Conservation (phyloP, 1,140 invertebrate genomes). For the Portunus trituberculatus region DNA sequence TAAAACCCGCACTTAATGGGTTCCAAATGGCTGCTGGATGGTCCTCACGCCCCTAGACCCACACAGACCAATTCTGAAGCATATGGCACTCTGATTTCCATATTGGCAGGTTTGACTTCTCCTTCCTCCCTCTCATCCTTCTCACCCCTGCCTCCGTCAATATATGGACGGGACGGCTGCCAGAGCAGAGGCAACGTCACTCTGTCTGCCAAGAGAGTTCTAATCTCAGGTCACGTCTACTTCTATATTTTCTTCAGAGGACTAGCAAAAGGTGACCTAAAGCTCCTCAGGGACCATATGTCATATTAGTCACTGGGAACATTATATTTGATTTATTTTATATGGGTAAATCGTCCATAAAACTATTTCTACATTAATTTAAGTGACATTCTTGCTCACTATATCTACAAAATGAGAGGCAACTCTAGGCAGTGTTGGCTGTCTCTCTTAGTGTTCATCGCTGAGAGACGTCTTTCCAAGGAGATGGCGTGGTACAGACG, state of each 20-base stretch:
- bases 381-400: too few relatives aligned
- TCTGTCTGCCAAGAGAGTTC: background rate
- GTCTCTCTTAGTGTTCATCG: too few relatives aligned
- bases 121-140: background rate
- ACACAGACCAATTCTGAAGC: background rate
- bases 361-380: too few relatives aligned
- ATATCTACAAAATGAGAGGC: too few relatives aligned
- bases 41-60: background rate
- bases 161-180: background rate
- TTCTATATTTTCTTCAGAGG: background rate
- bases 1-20: too few relatives aligned
- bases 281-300: too few relatives aligned
- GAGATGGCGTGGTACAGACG: too few relatives aligned
- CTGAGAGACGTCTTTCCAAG: too few relatives aligned
- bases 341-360: too few relatives aligned
- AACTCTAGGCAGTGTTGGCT: too few relatives aligned
- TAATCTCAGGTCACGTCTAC: constrained; percentile 5
- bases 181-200: background rate
- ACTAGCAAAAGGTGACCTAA: background rate
- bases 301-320: too few relatives aligned
- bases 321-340: too few relatives aligned
- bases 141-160: background rate
- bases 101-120: constrained; percentile 16
- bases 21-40: background rate
- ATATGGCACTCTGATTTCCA: constrained; percentile 1